phyloP scores from a whole-genome alignment of 2,113 vertebrate genomes.

The Hippocampus guttulatus region DNA sequence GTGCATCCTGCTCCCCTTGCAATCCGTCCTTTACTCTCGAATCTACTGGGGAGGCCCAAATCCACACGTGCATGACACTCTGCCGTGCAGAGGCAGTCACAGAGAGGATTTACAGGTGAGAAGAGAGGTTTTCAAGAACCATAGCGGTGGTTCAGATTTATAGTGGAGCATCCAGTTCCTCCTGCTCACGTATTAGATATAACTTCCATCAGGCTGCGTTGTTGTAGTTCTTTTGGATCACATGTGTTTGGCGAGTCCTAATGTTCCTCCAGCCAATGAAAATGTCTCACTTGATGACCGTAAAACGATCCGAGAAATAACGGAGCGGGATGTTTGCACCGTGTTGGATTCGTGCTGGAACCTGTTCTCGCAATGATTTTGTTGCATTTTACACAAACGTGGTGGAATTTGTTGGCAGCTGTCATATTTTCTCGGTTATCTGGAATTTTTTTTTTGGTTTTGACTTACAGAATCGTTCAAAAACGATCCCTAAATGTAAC shows the following conservation, averaged over 20 bases:
- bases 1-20: background rate
- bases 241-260: background rate
- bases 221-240: background rate
- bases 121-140: background rate
- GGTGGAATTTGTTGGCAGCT: background rate
- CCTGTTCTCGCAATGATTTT: background rate
- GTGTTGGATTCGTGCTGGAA: background rate
- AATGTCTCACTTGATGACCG: background rate
- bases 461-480: background rate
- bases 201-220: background rate
- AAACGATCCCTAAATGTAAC: no score
- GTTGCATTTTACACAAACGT: background rate
- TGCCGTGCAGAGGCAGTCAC: background rate
- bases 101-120: background rate
- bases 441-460: background rate
- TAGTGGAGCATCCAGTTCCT: background rate
- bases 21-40: background rate
- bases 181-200: background rate
- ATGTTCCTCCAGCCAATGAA: background rate
- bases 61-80: background rate
- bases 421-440: background rate
- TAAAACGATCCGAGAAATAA: background rate
- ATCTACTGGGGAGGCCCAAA: background rate
- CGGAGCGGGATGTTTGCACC: no score
- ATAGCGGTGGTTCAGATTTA: background rate